Base-by-base conservation (phyloP, 2,797 vertebrate genomes). In the Halcyon chelicuti region DNA sequence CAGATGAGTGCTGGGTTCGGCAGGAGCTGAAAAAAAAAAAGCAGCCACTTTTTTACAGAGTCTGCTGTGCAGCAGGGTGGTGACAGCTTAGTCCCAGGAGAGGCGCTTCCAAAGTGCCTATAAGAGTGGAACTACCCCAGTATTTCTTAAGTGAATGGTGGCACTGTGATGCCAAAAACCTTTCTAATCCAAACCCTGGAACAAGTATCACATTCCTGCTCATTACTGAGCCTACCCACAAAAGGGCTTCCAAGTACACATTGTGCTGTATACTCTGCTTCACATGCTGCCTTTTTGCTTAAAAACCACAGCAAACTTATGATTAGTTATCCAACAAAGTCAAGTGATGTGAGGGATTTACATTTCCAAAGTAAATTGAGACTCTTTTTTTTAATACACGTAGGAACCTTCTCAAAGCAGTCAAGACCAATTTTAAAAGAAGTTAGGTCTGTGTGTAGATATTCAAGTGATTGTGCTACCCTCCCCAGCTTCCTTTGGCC, bases 211-310 rank as follows among this genome's bases (percentile, higher is more conserved):
- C 7, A 6, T 68, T 67, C 61, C 20, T 65, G 25, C 15, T 52
- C 15, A 5, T 47, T 51, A 31, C 47, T 78, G 37, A 71, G 17
- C 11, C 14, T 40, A 40, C 7, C 3, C 25, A 29, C 8, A 18
- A 18, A 39, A 39, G 12, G 7, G 14, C 17, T 86, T 58, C 39
- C 54, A 57, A 55, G 35, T 18, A 21, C 25, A 35, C 2, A 0
- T 17, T 39, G 23, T 76, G 14, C 29, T 81, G 18, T 49, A 4
- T 47, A 26, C 7, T 15, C 16, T 51, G 8, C 12, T 85, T 85
- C 19, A n/a, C 2, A 2, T 1, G 0, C 6, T 60, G 4, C 28
- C 1, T 63, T 61, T 58, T 47, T 79, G 12, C 31, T 62, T 55
- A 28, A 82, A 79, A 40, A 13, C 1, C 47, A 66, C 10, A 14